Evolutionary conservation across 2,797 vertebrate species (phyloP), one percentile per base, ranked within the genome.

Genomic region (Harpagifer antarcticus): DNA sequence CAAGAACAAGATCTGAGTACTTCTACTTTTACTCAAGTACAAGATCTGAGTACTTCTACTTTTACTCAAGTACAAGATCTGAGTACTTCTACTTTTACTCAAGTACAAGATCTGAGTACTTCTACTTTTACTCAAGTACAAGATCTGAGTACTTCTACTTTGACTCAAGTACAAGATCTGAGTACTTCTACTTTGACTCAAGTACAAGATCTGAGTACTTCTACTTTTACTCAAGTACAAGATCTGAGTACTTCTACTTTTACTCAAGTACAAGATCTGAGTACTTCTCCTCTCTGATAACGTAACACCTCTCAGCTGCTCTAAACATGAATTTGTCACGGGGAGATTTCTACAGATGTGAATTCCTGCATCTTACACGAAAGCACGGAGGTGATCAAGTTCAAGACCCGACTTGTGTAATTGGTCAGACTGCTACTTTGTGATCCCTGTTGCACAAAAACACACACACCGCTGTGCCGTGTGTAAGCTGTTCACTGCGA

Each of bases 401-500:
- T 90, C 86, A 86, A 84, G 83, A 86, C 72, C 81, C 57, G 86
- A 86, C 85, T 83, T 81, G 80, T 65, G 75, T 57, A 76, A 79
- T 70, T 83, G 74, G 74, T 80, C 74, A 76, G 66, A 68, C 52
- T 53, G 37, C 66, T 27, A 43, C 23, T 64, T 72, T 76, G 42
- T 52, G 55, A 59, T 53, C 56, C 14, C 0, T 55, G 59, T 50
- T 48, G 16, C 75, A 37, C 33, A 8, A 71, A 40, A 76, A 62
- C 62, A 47, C 49, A 23, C 64, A 59, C 56, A 57, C 48, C 56
- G 57, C 50, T 47, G 42, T 15, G 20, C 33, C 37, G 66, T 60
- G 52, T 49, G 48, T 87, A 91, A 90, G 85, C 90, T 79, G 87
- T 91, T 92, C 90, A 88, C 82, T 16, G 48, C 55, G 53, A 76